Percentiles rank a stretch among this genome's conserved stretches.
These are phyloP conservation scores for human (Homo sapiens) DNA, from an alignment of 2,113 vertebrate species.

Conservation along the genomic window DNA sequence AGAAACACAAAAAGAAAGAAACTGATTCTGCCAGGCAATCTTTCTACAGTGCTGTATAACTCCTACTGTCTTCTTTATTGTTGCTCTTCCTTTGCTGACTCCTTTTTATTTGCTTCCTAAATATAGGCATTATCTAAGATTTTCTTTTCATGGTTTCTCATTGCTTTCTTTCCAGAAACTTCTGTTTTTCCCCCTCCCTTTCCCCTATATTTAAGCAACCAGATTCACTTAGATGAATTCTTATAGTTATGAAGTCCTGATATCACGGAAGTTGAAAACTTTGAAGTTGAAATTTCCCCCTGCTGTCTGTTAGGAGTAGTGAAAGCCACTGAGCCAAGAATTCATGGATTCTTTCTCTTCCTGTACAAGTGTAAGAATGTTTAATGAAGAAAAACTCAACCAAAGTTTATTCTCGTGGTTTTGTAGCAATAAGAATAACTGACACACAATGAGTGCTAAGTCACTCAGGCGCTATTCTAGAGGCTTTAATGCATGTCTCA, in stretches of 20 bases:
- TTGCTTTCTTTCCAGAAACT: not conserved
- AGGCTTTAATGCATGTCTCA: not conserved
- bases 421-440: not conserved
- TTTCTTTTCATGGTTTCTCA: not conserved
- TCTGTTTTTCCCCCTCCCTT: not conserved
- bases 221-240: not conserved
- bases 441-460: not conserved
- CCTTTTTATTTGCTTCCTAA: not conserved
- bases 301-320: not conserved
- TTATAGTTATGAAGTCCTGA: not conserved
- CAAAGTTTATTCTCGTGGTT: not conserved
- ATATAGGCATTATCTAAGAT: not conserved
- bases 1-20: not conserved
- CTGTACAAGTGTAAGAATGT: not conserved
- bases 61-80: not conserved
- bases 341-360: not conserved
- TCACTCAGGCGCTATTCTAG: accelerated
- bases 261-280: not conserved
- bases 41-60: accelerated
- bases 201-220: not conserved
- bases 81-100: not conserved
- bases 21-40: not conserved
- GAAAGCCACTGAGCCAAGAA: not conserved
- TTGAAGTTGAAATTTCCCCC: not conserved
- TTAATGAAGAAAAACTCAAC: not conserved